Conservation (phyloP, 1,140 invertebrate genomes). For the Akabosia matsudoensis region DNA sequence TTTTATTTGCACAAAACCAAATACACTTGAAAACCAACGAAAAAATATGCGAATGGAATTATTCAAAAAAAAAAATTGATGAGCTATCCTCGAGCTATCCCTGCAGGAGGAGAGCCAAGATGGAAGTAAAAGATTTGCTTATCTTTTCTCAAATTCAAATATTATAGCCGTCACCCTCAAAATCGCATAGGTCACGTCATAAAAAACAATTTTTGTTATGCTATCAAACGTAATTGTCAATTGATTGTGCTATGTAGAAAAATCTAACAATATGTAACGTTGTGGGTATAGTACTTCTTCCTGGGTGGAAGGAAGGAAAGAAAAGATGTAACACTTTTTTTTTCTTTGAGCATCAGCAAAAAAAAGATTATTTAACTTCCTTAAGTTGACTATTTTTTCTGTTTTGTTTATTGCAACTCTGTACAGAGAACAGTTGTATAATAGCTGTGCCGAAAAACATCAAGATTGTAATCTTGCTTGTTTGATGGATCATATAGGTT, state of each 20-base stretch:
- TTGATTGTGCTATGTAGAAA: not conserved
- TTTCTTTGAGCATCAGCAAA: slow-evolving; percentile 3
- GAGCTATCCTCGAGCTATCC: too few relatives aligned
- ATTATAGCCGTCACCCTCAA: not conserved
- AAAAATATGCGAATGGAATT: too few relatives aligned
- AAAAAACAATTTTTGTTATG: too few relatives aligned
- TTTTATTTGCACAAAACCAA: too few relatives aligned
- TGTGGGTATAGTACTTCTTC: slow-evolving; percentile 1
- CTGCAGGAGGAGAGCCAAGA: slow-evolving; percentile 1
- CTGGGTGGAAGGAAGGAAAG: not conserved
- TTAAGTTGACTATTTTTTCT: not conserved
- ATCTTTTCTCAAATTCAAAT: slow-evolving; percentile 8
- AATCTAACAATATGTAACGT: not conserved
- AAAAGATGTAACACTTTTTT: not conserved
- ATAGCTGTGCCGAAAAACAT: not conserved
- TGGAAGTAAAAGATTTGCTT: not conserved
- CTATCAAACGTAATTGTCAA: not conserved
- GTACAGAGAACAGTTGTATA: not conserved
- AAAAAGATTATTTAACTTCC: slow-evolving; percentile 16
- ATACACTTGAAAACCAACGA: too few relatives aligned
- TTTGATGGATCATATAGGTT: slow-evolving; percentile 16
- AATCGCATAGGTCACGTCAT: not conserved
- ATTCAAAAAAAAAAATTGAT: too few relatives aligned
- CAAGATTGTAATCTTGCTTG: not conserved
- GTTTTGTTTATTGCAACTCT: not conserved